Percentiles rank a stretch among this genome's conserved stretches.
Conservation (phyloP, 2,797 vertebrate species). For the Champsocephalus esox region DNA sequence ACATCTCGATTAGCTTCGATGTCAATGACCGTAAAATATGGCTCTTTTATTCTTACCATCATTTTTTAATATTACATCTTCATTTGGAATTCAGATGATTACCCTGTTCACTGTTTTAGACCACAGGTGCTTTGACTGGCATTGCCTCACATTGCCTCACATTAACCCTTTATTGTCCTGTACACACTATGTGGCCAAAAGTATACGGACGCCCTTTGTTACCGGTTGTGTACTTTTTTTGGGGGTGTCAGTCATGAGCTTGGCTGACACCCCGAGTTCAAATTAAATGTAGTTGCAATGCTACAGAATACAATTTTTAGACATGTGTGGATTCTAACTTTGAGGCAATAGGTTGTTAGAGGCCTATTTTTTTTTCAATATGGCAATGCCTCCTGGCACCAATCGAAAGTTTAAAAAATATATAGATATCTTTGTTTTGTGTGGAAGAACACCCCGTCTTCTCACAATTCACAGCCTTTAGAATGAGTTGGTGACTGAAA, state of each 20-base stretch:
- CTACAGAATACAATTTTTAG: neutral
- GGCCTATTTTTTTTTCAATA: neutral
- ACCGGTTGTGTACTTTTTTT: neutral
- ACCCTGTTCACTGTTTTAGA: conserved; percentile 34
- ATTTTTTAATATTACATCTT: conserved; percentile 44
- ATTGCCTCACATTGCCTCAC: neutral
- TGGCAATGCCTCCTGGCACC: neutral
- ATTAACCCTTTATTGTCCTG: conserved; percentile 15
- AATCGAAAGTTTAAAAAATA: conserved; percentile 6
- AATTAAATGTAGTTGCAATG: neutral
- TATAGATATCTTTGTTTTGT: conserved; percentile 1
- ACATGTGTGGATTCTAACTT: conserved; percentile 5
- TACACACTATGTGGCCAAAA: neutral
- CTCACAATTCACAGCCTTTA: conserved; percentile 17
- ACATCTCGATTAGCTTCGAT: neutral
- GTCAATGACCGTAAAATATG: conserved; percentile 18
- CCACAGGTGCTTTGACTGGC: conserved; percentile 27
- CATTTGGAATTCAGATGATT: conserved; percentile 43
- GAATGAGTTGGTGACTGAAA: conserved; percentile 2
- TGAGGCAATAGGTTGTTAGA: neutral
- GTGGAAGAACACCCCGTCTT: neutral
- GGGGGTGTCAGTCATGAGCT: neutral
- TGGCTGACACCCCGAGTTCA: neutral
- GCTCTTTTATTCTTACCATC: conserved; percentile 18
- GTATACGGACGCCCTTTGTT: neutral